phyloP scores from a whole-genome alignment of 2,888 invertebrate genomes.

The Clistopyga incitator region DNA sequence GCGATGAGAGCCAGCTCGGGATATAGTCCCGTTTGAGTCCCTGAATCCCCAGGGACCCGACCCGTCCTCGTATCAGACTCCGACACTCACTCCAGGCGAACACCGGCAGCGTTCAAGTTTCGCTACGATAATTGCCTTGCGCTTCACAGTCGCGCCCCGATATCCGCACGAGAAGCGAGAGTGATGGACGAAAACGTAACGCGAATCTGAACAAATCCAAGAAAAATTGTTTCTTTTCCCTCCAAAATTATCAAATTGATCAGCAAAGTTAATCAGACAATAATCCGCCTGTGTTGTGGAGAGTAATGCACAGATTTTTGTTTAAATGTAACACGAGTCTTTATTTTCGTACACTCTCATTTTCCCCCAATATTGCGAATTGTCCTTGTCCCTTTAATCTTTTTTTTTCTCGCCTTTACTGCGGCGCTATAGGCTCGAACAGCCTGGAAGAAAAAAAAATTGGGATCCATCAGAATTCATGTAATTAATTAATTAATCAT shows the following conservation, averaged over 20 bases:
- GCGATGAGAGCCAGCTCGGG: conserved; percentile 74
- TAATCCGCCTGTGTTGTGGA: too few relatives aligned
- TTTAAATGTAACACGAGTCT: not conserved
- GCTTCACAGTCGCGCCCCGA: conserved; percentile 81
- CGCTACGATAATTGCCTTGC: conserved; percentile 83
- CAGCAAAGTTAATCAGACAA: too few relatives aligned
- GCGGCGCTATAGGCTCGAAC: conserved; percentile 1
- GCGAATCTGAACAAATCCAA: conserved; percentile 57
- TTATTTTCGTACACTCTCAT: too few relatives aligned
- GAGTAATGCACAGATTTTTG: not conserved
- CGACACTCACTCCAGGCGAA: conserved; percentile 78
- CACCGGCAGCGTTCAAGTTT: conserved; percentile 80
- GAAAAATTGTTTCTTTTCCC: too few relatives aligned
- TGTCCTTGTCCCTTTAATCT: not conserved
- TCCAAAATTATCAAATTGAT: too few relatives aligned
- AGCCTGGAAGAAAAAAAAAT: too few relatives aligned
- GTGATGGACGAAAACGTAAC: conserved; percentile 59
- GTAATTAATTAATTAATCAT: too few relatives aligned
- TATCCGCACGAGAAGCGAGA: conserved; percentile 64
- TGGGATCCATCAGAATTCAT: too few relatives aligned
- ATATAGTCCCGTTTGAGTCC: conserved; percentile 79
- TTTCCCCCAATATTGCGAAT: too few relatives aligned
- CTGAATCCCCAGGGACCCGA: conserved; percentile 82
- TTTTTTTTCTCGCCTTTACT: not conserved
- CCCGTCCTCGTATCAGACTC: conserved; percentile 82